A percentile compares a stretch with the other conserved stretches of the same genome.
phyloP scores from a whole-genome alignment of 2,888 invertebrate genomes.

The Apoderus coryli region DNA sequence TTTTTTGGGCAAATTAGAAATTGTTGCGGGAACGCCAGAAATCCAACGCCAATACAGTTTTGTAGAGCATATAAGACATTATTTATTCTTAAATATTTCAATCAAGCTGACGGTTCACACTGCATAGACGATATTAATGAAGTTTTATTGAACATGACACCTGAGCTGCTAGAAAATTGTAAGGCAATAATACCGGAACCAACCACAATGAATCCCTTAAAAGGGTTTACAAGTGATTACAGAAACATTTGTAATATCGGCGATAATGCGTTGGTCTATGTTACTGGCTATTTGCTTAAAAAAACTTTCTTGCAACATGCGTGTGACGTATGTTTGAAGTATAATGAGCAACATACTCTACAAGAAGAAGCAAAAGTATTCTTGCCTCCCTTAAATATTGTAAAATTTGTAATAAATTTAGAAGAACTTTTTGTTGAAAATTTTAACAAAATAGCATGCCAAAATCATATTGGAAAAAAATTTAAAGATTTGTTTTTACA shows the following conservation, averaged over 20 bases:
- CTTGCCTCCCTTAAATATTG: too few relatives aligned
- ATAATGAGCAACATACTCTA: too few relatives aligned
- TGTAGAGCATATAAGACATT: constrained; percentile 16
- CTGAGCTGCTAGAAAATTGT: constrained; percentile 6
- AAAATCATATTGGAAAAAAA: too few relatives aligned
- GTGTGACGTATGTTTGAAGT: constrained; percentile 5
- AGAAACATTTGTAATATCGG: too few relatives aligned
- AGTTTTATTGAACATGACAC: constrained; percentile 12
- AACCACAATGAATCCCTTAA: too few relatives aligned
- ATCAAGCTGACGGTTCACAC: constrained; percentile 12
- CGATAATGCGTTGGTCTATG: constrained; percentile 7
- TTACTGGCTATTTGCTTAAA: constrained; percentile 7
- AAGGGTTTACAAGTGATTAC: too few relatives aligned
- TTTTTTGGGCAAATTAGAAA: constrained; percentile 17
- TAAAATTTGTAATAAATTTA: too few relatives aligned
- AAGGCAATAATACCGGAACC: too few relatives aligned
- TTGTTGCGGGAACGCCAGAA: constrained; percentile 2
- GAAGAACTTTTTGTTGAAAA: too few relatives aligned
- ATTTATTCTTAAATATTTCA: constrained; percentile 13
- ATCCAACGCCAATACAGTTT: constrained; percentile 16
- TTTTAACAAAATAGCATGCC: not conserved
- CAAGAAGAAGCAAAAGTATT: too few relatives aligned
- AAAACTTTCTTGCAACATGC: constrained; percentile 7
- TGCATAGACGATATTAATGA: constrained; percentile 14
- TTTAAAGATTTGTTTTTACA: too few relatives aligned